These are phyloP conservation scores for Lordiphosa stackelbergi DNA, from an alignment of 1,140 invertebrate species.

Conservation along the genomic window DNA sequence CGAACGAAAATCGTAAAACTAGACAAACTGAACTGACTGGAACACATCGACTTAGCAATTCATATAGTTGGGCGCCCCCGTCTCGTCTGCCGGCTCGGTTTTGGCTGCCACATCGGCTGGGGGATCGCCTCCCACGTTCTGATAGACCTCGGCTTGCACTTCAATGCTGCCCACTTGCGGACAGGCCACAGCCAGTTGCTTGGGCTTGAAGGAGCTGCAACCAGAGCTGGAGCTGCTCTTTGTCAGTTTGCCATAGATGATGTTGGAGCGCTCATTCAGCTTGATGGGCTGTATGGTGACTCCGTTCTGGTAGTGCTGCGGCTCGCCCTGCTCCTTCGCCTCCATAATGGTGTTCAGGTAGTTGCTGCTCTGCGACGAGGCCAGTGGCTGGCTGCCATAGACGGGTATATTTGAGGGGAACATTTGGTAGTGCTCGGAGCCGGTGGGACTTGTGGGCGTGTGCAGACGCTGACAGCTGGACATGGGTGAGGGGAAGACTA, in stretches of 20 bases:
- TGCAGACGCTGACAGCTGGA: constrained; percentile 59
- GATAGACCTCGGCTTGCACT: constrained; percentile 71
- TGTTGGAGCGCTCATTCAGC: constrained; percentile 68
- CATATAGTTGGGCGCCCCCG: constrained; percentile 68
- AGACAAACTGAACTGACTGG: constrained; percentile 3
- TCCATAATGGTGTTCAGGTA: constrained; percentile 73
- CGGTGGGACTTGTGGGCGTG: constrained; percentile 71
- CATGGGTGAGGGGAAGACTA: constrained; percentile 69
- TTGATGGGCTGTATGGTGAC: constrained; percentile 76
- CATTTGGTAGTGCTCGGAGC: constrained; percentile 72
- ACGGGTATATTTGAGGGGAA: constrained; percentile 77
- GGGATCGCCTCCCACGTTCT: constrained; percentile 52
- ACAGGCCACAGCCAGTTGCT: constrained; percentile 42
- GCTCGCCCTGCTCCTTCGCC: constrained; percentile 63
- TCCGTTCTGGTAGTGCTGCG: constrained; percentile 56
- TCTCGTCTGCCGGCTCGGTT: constrained; percentile 5
- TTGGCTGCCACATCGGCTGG: constrained; percentile 20
- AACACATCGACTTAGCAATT: constrained; percentile 57
- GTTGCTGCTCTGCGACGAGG: constrained; percentile 58
- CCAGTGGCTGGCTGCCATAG: constrained; percentile 57
- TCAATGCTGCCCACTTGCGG: constrained; percentile 64
- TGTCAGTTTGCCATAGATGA: constrained; percentile 71
- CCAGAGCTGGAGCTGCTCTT: constrained; percentile 45
- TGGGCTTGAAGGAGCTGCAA: constrained; percentile 75
- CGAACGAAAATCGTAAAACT: background rate